phyloP scores from a whole-genome alignment of 2,113 vertebrate species.

The Mus spicilegus region DNA sequence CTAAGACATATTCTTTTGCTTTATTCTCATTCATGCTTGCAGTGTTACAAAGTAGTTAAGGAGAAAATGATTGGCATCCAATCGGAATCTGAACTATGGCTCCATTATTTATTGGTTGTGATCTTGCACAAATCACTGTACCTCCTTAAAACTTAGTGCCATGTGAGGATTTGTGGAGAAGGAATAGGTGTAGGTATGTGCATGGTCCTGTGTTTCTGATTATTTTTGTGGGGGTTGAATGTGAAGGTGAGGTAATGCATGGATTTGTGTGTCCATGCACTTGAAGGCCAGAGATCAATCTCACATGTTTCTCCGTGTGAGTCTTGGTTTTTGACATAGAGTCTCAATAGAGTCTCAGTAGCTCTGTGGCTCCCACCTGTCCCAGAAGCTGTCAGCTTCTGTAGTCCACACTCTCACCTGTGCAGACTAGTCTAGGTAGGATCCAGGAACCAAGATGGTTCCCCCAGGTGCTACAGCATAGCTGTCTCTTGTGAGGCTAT shows the following conservation, averaged over 20 bases:
- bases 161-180: background rate
- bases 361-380: no score
- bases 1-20: background rate
- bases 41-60: background rate
- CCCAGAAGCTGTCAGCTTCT: no score
- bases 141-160: background rate
- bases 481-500: no score
- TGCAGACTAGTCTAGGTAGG: no score
- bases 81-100: slow-evolving; percentile 6
- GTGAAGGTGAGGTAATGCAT: background rate
- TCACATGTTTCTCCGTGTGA: background rate
- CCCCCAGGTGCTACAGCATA: no score
- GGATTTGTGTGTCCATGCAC: background rate
- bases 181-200: no score
- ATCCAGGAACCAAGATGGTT: no score
- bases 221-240: background rate
- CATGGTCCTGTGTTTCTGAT: background rate
- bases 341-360: no score
- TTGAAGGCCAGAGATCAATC: background rate
- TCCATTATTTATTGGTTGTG: background rate
- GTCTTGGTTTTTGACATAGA: background rate
- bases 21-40: background rate
- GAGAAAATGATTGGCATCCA: background rate
- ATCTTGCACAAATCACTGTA: slow-evolving; percentile 21
- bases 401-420: no score